These are phyloP conservation scores for Campylomormyrus tamandua DNA, from an alignment of 2,113 vertebrate species.

Conservation along the genomic window DNA sequence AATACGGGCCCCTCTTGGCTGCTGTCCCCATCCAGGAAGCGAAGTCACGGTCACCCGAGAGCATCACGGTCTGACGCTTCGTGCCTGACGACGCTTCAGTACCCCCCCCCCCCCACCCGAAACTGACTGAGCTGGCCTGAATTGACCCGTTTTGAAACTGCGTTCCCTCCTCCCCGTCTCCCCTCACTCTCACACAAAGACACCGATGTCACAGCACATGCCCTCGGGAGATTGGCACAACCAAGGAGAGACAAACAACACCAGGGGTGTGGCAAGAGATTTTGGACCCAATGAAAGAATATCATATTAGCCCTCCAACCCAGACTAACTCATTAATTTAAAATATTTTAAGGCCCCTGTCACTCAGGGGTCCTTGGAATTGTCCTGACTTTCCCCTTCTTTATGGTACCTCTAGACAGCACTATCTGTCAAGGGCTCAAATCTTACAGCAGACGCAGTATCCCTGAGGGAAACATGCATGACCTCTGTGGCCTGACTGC, in stretches of 20 bases:
- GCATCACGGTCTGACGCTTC: conserved; percentile 42
- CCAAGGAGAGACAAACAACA: background rate
- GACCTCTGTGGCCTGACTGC: background rate
- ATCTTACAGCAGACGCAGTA: background rate
- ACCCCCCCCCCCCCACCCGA: conserved; percentile 1
- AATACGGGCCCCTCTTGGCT: conserved; percentile 37
- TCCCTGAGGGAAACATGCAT: background rate
- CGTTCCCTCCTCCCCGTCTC: conserved; percentile 2
- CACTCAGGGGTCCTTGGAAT: background rate
- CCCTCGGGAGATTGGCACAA: background rate
- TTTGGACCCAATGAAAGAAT: background rate
- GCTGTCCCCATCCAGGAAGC: conserved; percentile 30
- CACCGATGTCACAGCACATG: background rate
- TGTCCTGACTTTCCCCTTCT: background rate
- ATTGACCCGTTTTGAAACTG: conserved; percentile 40
- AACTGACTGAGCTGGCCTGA: conserved; percentile 18
- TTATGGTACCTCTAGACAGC: background rate
- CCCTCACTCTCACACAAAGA: background rate
- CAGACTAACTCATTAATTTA: background rate
- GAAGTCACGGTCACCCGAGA: conserved; percentile 37
- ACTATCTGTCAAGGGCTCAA: background rate
- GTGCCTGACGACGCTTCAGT: conserved; percentile 8
- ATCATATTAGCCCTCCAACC: background rate
- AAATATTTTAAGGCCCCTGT: background rate
- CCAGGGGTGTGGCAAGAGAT: background rate